A percentile compares a stretch with the other conserved stretches of the same genome.
phyloP scores from a whole-genome alignment of 2,113 vertebrate species.

The Mus pahari region DNA sequence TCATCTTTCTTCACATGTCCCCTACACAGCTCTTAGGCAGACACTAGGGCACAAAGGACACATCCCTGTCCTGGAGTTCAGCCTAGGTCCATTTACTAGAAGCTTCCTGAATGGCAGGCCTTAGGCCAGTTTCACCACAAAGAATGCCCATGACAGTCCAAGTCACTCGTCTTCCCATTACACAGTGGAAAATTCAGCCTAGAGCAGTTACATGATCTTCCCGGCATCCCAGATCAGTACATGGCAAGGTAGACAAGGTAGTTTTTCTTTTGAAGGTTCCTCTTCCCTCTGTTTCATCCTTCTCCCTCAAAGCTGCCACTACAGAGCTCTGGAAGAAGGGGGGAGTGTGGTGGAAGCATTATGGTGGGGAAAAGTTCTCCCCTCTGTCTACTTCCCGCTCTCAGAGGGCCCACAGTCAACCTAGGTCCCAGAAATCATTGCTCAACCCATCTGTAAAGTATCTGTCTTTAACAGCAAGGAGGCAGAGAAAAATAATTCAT shows the following conservation, averaged over 20 bases:
- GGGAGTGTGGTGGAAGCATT: neutral
- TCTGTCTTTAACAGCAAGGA: conserved; percentile 82
- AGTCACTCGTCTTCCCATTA: neutral
- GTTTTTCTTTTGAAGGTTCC: neutral
- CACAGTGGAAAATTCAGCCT: neutral
- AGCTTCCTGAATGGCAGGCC: neutral
- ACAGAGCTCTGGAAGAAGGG: neutral
- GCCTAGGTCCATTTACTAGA: neutral
- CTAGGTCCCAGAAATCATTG: conserved; percentile 73
- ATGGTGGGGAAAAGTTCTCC: neutral
- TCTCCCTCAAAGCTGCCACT: neutral
- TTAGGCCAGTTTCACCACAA: neutral
- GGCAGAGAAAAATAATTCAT: conserved; percentile 84
- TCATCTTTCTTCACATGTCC: neutral
- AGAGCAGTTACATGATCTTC: neutral
- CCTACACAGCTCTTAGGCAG: neutral
- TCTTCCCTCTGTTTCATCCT: neutral
- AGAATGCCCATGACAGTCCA: neutral
- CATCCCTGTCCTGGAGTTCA: neutral
- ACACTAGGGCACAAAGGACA: neutral
- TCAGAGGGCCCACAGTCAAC: conserved; percentile 12
- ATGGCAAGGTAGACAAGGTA: neutral
- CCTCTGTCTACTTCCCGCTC: neutral
- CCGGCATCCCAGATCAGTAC: neutral
- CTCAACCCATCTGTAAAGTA: conserved; percentile 72